A percentile compares a stretch with the other conserved stretches of the same genome.
Conservation (phyloP, 2,113 vertebrate species). For the Dicrurus megarhynchus region DNA sequence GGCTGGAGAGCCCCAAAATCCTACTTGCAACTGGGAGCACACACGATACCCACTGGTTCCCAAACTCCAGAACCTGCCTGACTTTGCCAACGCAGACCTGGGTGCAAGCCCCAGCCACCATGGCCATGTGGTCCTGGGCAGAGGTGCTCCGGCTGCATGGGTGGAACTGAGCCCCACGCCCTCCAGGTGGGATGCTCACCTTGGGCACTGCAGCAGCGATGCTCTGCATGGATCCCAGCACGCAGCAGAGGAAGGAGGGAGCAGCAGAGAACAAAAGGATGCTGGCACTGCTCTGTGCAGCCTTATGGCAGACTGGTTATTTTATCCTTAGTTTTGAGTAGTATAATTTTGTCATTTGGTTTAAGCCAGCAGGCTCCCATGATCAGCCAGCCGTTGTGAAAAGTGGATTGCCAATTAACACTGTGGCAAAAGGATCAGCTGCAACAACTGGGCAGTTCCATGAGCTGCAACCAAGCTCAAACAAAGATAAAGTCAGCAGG, state of each 20-base stretch:
- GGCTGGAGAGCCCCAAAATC: neutral
- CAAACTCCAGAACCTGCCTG: neutral
- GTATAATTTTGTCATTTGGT: neutral
- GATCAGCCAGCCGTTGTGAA: neutral
- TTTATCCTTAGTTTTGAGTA: neutral
- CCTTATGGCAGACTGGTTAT: neutral
- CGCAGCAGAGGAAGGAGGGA: neutral
- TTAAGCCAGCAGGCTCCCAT: neutral
- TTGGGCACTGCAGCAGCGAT: neutral
- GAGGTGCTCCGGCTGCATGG: accelerated
- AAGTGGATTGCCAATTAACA: neutral
- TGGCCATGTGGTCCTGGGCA: neutral
- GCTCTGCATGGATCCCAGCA: neutral
- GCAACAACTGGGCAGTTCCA: neutral
- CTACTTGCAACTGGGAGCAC: accelerated
- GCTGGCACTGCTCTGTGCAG: neutral
- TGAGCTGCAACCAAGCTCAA: neutral
- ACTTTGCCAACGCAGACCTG: neutral
- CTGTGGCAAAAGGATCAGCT: neutral
- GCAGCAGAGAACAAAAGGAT: neutral
- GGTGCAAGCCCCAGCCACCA: neutral
- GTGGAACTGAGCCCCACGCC: neutral
- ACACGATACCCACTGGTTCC: neutral
- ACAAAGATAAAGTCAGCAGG: neutral
- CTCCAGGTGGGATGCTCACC: neutral